phyloP scores from a whole-genome alignment of 2,888 invertebrate genomes.

The Lasioglossum vierecki region DNA sequence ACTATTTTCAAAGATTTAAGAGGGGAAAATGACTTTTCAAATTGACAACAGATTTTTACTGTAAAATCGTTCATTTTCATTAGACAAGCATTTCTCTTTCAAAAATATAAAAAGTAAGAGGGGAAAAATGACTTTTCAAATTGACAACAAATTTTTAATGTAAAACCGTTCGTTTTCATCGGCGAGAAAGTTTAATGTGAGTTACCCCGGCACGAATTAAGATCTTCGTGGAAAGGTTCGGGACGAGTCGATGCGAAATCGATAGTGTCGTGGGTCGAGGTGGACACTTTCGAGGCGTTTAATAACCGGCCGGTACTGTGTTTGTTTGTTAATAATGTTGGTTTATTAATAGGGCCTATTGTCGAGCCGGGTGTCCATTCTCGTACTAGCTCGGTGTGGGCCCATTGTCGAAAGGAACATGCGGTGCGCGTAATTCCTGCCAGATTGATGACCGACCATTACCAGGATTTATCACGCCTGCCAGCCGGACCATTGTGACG shows the following conservation, averaged over 20 bases:
- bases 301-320: constrained; percentile 53
- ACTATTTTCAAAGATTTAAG: no score
- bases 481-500: constrained; percentile 72
- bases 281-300: constrained; percentile 42
- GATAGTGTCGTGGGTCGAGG: constrained; percentile 45
- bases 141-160: background rate
- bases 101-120: no score
- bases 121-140: no score
- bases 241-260: constrained; percentile 53
- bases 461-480: constrained; percentile 79
- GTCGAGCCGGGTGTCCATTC: constrained; percentile 58
- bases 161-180: background rate
- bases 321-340: constrained; percentile 65
- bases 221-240: constrained; percentile 13
- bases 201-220: constrained; percentile 18
- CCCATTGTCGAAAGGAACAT: constrained; percentile 70
- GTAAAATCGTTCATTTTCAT: no score
- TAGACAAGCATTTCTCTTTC: no score
- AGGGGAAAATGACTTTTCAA: no score
- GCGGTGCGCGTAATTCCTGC: constrained; percentile 72
- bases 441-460: constrained; percentile 80
- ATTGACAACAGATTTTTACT: no score
- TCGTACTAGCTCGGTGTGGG: constrained; percentile 60
- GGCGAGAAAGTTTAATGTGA: constrained; percentile 15
- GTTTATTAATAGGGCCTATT: constrained; percentile 68